Evolutionary conservation across 1,140 invertebrate species (phyloP), one percentile per base, ranked within the genome.

Genomic region (Acromyrmex heyeri): DNA sequence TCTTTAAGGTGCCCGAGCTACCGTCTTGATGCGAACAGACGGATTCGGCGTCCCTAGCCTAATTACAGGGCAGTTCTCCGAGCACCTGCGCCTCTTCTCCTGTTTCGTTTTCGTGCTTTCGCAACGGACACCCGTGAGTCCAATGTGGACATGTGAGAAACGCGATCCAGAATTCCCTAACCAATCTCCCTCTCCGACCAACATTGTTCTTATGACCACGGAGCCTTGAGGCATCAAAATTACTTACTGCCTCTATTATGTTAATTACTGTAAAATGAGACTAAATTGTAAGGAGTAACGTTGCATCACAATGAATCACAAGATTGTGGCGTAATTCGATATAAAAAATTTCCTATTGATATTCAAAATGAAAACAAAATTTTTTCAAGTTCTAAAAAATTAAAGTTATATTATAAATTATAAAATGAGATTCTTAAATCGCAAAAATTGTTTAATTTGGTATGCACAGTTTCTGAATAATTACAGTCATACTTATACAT

Each of bases 11-110:
- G 83, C 73, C 53, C 83, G 77, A 21, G 86, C 90, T 92, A 92
- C 91, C 87, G 91, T 91, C 87, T 64, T 81, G 75, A 86, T 86
- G 67, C 78, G 38, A 50, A 50, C 85, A 86, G 85, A 90, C 65
- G 72, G 61, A 92, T 92, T 92, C 91, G 91, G 88, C 91, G 65
- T 92, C 79, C 88, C 85, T 92, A 90, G 91, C 90, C 88, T 92
- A 92, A 92, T 92, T 92, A 92, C 90, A 92, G 91, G 91, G 82
- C 67, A 82, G 79, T 65, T 87, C 57, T 85, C 69, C 79, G 86
- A 87, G 86, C 88, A 91, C 86, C 90, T 91, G 90, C 88, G 76
- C 72, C 69, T 73, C 86, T 85, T 90, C 90, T 85, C 86, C 59
- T 38, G 65, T 88, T 91, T 91, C 38, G 65, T 88, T 91, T 91